These are phyloP conservation scores for Xanthorhoe designata DNA, from an alignment of 2,888 invertebrate species.

Conservation along the genomic window DNA sequence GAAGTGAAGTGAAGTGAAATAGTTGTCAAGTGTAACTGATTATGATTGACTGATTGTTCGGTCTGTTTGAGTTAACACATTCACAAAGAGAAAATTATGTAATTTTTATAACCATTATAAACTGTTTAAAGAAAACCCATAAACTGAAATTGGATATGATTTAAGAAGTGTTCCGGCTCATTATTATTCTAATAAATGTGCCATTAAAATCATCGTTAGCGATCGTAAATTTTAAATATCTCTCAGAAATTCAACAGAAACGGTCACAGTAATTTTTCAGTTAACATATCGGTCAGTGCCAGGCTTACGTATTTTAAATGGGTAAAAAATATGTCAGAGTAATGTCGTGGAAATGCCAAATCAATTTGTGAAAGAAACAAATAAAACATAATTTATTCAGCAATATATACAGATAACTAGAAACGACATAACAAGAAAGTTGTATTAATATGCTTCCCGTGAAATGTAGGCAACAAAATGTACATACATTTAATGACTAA, in stretches of 20 bases:
- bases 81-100: no score
- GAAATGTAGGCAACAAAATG: no score
- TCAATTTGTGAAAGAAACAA: not conserved
- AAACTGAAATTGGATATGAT: constrained; percentile 43
- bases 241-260: constrained; percentile 34
- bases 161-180: constrained; percentile 42
- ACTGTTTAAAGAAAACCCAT: constrained; percentile 15
- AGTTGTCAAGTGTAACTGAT: no score
- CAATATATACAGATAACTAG: no score
- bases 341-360: constrained; percentile 3
- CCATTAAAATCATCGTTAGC: constrained; percentile 40
- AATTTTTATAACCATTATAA: constrained; percentile 6
- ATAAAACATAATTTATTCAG: no score
- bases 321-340: constrained; percentile 46
- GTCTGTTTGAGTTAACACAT: not conserved
- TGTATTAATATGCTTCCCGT: not conserved
- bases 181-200: constrained; percentile 45
- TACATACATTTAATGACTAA: no score
- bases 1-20: no score
- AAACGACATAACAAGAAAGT: no score
- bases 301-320: constrained; percentile 67
- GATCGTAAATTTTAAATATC: constrained; percentile 44
- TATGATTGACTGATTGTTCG: no score
- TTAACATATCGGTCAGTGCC: constrained; percentile 78
- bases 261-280: constrained; percentile 59